Evolutionary conservation across 2,797 vertebrate genomes (phyloP), one percentile per base, ranked within the genome.

Genomic region (Podargus strigoides): DNA sequence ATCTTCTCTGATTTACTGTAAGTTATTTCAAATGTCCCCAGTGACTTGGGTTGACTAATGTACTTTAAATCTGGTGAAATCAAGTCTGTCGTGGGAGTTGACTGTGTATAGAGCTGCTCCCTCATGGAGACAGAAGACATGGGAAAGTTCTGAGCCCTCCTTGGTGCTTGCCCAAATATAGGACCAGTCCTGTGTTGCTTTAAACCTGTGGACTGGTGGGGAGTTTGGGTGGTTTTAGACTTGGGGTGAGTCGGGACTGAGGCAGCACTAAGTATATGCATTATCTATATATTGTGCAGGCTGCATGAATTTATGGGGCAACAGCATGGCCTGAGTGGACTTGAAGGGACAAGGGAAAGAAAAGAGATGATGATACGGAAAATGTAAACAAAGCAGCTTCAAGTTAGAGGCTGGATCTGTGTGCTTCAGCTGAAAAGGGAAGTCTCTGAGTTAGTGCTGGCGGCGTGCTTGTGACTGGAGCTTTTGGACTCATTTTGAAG

Each of bases 51-150:
- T 91, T 95, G 91, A 67, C 94, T 93, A 90, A 90, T 87, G 41
- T 73, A 32, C 74, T 94, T 96, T 44, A 93, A 90, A 88, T 87
- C 49, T 94, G 91, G 80, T 28, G 63, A 95, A 94, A 91, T 88
- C 66, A 46, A 85, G 41, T 91, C 58, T 88, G 32, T 41, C 12
- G 10, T 67, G 85, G 77, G 91, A 88, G 70, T 27, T 95, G 87
- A 67, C 52, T 1, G 0, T 82, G 63, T 32, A n/a, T 70, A 76
- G 79, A 77, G 49, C 89, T 92, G 34, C 47, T 95, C 44, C 36
- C 47, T 86, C 0, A 0, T 60, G 67, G 67, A 82, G 70, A 73
- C 0, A 52, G 55, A 59, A 5, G 24, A 5, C 27, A 16, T 64
- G 56, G 59, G 85, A 86, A 91, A 41, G 34, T 26, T 8, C 59